These are phyloP conservation scores for Molanna angustata DNA, from an alignment of 2,888 invertebrate genomes.

Conservation along the genomic window DNA sequence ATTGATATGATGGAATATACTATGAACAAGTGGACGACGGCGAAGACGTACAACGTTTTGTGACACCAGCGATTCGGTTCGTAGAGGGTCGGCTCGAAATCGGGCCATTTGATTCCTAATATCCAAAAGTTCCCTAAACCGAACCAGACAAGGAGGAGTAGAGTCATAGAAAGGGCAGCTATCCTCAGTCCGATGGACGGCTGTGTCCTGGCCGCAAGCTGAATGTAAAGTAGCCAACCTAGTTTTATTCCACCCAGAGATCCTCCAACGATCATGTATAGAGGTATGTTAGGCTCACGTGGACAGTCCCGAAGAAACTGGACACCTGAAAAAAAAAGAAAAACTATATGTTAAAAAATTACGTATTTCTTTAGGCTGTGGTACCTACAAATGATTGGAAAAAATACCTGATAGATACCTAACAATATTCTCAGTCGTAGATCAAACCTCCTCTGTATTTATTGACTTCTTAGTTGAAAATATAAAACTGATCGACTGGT, in stretches of 20 bases:
- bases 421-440: no score
- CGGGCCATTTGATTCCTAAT: constrained; percentile 72
- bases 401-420: no score
- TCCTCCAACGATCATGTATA: constrained; percentile 84
- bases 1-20: constrained; percentile 63
- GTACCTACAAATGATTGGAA: no score
- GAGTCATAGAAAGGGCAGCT: constrained; percentile 63
- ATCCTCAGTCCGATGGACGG: constrained; percentile 56
- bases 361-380: no score
- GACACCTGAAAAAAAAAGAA: constrained; percentile 58
- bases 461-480: no score
- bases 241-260: constrained; percentile 70
- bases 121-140: constrained; percentile 79
- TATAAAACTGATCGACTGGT: no score
- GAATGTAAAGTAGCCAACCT: constrained; percentile 63
- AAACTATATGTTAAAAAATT: no score
- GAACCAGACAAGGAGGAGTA: constrained; percentile 74
- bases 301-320: constrained; percentile 80
- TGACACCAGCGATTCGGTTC: constrained; percentile 81
- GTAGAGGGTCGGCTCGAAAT: constrained; percentile 67
- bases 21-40: constrained; percentile 68
- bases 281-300: constrained; percentile 70
- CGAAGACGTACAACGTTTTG: constrained; percentile 72
- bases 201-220: constrained; percentile 54
- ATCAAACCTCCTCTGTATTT: no score